These are phyloP conservation scores for Epinotia ramella DNA, from an alignment of 2,888 invertebrate genomes.

Conservation along the genomic window DNA sequence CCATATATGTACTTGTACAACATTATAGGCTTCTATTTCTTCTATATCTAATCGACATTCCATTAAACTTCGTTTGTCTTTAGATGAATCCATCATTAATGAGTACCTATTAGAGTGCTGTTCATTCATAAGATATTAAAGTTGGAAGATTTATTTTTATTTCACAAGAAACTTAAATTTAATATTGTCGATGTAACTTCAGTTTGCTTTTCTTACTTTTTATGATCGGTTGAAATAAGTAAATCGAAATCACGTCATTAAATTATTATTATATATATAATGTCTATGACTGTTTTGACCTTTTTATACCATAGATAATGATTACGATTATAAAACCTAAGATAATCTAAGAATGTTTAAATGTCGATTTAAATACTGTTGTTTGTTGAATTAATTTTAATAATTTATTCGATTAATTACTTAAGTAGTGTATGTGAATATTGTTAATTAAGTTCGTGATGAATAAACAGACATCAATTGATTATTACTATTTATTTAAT, in stretches of 20 bases:
- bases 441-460: conserved; percentile 14
- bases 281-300: neutral
- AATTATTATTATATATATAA: neutral
- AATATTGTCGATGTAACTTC: neutral
- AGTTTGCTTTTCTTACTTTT: neutral
- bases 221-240: neutral
- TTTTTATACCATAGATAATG: neutral
- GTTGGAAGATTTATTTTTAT: conserved; percentile 4
- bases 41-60: neutral
- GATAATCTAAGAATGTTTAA: conserved; percentile 2
- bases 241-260: conserved; percentile 2
- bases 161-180: neutral
- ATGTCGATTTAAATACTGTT: conserved; percentile 1
- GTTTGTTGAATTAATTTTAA: conserved; percentile 26
- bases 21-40: neutral
- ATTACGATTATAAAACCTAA: neutral
- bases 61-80: neutral
- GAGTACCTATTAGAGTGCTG: neutral
- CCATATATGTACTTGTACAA: too few species aligned
- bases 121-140: neutral
- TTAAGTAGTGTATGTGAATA: neutral
- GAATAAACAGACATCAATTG: conserved; percentile 35
- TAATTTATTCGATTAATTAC: conserved; percentile 37
- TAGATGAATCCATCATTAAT: neutral
- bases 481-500: conserved; percentile 5